These are phyloP conservation scores for Pteruthius melanotis DNA, from an alignment of 2,113 vertebrate genomes.

Conservation along the genomic window DNA sequence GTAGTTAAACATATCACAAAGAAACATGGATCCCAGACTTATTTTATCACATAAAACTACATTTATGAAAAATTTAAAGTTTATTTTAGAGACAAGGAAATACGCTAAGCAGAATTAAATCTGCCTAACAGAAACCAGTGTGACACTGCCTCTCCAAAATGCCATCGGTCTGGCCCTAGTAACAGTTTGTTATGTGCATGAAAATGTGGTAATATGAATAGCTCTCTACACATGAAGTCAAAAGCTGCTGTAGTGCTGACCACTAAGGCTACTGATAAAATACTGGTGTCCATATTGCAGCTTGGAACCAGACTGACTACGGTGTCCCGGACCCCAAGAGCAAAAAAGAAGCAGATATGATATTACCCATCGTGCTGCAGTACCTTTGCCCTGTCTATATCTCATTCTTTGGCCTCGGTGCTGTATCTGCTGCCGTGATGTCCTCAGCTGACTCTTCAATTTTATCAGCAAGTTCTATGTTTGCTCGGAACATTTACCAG, in stretches of 20 bases:
- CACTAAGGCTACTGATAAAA: background rate
- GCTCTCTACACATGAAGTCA: background rate
- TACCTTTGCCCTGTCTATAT: slow-evolving; percentile 90
- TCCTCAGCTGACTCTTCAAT: slow-evolving; percentile 97
- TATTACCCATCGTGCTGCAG: slow-evolving; percentile 93
- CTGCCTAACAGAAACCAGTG: background rate
- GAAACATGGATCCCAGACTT: background rate
- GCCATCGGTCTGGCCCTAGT: accelerated
- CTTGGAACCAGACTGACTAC: slow-evolving; percentile 92
- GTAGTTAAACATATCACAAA: background rate
- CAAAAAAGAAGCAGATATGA: slow-evolving; percentile 90
- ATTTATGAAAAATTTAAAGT: background rate
- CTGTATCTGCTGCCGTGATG: slow-evolving; percentile 95
- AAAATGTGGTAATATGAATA: background rate
- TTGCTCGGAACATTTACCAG: slow-evolving; percentile 95
- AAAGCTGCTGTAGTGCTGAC: background rate
- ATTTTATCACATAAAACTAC: background rate
- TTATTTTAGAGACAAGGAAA: background rate
- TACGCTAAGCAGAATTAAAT: background rate
- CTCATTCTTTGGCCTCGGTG: slow-evolving; percentile 93
- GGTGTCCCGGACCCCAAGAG: slow-evolving; percentile 78
- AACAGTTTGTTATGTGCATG: background rate
- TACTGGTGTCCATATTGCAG: slow-evolving; percentile 64
- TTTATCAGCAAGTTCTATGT: slow-evolving; percentile 97
- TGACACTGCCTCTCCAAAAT: background rate